These are phyloP conservation scores for Notoglanidium macrostoma DNA, from an alignment of 2,797 vertebrate genomes.

Conservation along the genomic window DNA sequence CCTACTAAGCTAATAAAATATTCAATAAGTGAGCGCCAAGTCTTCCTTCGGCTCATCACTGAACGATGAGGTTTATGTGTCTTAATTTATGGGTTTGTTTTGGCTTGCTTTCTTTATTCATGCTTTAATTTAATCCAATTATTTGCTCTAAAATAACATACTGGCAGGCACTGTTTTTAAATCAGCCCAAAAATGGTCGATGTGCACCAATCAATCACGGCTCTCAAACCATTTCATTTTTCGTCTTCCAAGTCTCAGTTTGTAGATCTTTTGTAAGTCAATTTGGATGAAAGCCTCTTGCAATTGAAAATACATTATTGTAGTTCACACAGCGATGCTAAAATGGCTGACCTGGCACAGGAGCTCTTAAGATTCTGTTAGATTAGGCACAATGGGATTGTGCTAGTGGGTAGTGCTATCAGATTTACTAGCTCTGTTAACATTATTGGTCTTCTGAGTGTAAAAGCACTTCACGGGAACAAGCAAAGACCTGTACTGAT, in stretches of 20 bases:
- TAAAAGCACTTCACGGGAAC: not conserved
- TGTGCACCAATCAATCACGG: not conserved
- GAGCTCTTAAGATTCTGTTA: not conserved
- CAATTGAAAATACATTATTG: not conserved
- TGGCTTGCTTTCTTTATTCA: too few relatives aligned
- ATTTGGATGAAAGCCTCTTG: not conserved
- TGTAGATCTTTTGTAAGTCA: not conserved
- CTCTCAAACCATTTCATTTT: not conserved
- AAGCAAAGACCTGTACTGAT: not conserved
- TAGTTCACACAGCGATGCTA: not conserved
- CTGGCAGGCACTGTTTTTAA: not conserved
- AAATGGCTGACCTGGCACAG: not conserved
- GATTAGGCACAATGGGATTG: not conserved
- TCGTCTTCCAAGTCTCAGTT: not conserved
- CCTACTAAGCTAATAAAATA: too few relatives aligned
- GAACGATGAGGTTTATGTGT: too few relatives aligned
- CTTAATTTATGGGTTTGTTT: too few relatives aligned
- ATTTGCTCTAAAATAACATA: too few relatives aligned
- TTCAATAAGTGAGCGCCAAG: too few relatives aligned
- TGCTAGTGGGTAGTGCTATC: too few relatives aligned
- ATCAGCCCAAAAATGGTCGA: not conserved
- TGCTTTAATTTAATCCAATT: too few relatives aligned
- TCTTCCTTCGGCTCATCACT: too few relatives aligned
- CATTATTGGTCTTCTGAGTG: not conserved
- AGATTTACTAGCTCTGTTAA: too few relatives aligned